A percentile compares a stretch with the other conserved stretches of the same genome.
Evolutionary conservation across 2,113 vertebrate genomes (phyloP).

Genomic region (Crotalus helleri): DNA sequence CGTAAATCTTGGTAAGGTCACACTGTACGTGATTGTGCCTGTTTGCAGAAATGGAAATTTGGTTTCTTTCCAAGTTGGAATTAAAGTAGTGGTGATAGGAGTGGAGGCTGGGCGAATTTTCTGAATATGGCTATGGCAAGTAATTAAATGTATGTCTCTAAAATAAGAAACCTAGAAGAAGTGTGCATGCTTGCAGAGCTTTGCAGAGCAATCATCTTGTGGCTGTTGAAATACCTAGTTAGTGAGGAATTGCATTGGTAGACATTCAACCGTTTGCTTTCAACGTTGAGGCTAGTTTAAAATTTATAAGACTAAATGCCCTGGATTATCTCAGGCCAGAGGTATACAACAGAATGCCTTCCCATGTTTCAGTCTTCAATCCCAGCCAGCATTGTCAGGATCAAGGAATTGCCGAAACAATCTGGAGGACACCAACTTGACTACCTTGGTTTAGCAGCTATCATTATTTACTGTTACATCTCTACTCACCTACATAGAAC

Average conservation of each 20-base stretch:
- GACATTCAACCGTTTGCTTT: slow-evolving; percentile 18
- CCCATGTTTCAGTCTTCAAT: not conserved
- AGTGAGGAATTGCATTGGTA: not conserved
- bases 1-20: slow-evolving; percentile 68
- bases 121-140: slow-evolving; percentile 61
- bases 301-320: not conserved
- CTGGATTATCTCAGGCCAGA: not conserved
- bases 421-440: not conserved
- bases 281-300: not conserved
- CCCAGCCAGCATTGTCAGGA: not conserved
- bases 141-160: slow-evolving; percentile 61
- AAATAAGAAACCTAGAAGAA: slow-evolving; percentile 61
- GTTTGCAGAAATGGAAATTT: slow-evolving; percentile 62
- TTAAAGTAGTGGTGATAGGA: not conserved
- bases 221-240: not conserved
- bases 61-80: slow-evolving; percentile 64
- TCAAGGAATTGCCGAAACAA: not conserved
- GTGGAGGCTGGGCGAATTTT: slow-evolving; percentile 22
- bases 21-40: slow-evolving; percentile 59
- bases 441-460: not conserved
- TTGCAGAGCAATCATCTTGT: slow-evolving; percentile 30
- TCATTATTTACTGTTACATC: not conserved
- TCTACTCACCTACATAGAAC: not conserved
- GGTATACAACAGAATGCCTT: not conserved
- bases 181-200: slow-evolving; percentile 25